Base-by-base conservation (phyloP, 2,797 vertebrate genomes). In the Helicolenus hilgendorfi region DNA sequence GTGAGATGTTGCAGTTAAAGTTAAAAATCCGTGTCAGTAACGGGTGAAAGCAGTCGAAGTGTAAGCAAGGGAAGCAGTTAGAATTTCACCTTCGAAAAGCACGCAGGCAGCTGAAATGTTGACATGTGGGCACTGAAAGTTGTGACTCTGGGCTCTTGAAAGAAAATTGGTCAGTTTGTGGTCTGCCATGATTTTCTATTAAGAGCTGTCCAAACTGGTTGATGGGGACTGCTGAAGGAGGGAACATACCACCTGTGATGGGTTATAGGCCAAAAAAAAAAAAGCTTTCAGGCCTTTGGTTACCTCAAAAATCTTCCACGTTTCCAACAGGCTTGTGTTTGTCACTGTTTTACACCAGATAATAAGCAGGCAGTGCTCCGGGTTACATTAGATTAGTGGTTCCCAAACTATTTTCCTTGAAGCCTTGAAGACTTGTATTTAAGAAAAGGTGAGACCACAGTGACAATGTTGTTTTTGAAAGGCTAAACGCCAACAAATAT, bases 111-210 rank as follows among this genome's bases (percentile, higher is more conserved):
- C 20, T 18, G 18, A 59, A n/a, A 31, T 80, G 20, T 35, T 36
- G 15, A 63, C 59, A 24, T 49, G 5, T 33, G 35, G 33, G 75
- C 36, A 22, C 7, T 22, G 11, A 26, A 59, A 20, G 18, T 27
- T 20, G 3, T n/a, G 49, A 24, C n/a, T 60, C 20, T 15, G 14
- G 20, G 58, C 35, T 58, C 35, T 13, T 22, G 14, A 45, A 38
- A 29, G 35, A 80, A 76, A 65, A 67, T 64, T 36, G 70, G 36
- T 53, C 3, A 69, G 73, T 69, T 69, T 58, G 20, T 49, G 55
- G 2, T 60, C 31, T 4, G 68, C 24, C 15, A 7, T 45, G 69
- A 9, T 60, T 68, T 79, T 35, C 68, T 68, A 3, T n/a, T 20
- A 13, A 38, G 26, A 65, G 31, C 35, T 58, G 55, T 60, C 70